Evolutionary conservation across 2,888 invertebrate species (phyloP), one percentile per base, ranked within the genome.

Genomic region (Harpalus rufipes): DNA sequence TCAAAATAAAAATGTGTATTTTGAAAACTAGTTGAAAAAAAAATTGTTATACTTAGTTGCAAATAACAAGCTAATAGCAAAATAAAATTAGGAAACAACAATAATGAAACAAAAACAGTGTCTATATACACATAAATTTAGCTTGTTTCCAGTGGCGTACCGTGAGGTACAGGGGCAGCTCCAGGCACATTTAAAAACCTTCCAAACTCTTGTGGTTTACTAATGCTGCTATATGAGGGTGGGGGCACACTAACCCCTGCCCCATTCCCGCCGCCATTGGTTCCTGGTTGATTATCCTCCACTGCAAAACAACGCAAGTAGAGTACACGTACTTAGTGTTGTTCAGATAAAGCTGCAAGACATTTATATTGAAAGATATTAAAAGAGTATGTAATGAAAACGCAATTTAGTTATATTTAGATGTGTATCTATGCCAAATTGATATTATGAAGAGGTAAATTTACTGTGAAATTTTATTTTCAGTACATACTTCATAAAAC

Each of bases 261-360:
- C 86, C 87, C 88, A 86, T 84, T 79, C 16, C 81, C 84, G 85
- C 85, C 61, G 81, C 85, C 78, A 84, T 91, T 91, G 92, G 59
- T 78, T 91, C 91, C 80, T 21, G 82, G 91, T 89, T n/a, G n/a
- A n/a, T n/a, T n/a, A n/a, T 93, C 93, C 86, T 93, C 93, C 91
- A 93, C 93, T 93, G 93, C 87, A 92, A 92, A 51, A 51, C 44
- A 51, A 51, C 44, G 12, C 44, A 51, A 51, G 44, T 41, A 76
- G 68, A 68, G 41, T 32, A 72, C 12, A 7, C 10, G 32, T 12
- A 74, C 44, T 14, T 51, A 68, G 44, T 74, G 44, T 10, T 72
- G 72, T 16, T 44, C 0, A 8, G 41, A 44, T 8, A 74, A 32
- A 44, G 18, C 25, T 68, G 21, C n/a, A 10, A 21, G 14, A 68